These are phyloP conservation scores for Bellardia pandia DNA, from an alignment of 2,888 invertebrate species.

Conservation along the genomic window DNA sequence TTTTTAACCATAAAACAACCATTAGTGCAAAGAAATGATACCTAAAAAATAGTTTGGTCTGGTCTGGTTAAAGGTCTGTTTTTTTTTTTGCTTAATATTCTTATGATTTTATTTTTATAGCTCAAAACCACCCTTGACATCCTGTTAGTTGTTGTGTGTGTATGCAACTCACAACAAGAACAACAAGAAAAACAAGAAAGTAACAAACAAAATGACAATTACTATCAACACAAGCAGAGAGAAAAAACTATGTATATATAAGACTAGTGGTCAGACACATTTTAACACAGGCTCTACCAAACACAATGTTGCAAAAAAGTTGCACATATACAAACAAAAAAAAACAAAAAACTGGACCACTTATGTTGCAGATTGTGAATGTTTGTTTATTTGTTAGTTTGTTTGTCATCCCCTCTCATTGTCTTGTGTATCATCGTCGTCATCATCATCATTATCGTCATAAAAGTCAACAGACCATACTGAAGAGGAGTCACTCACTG, in stretches of 20 bases:
- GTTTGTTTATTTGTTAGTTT: conserved; percentile 32
- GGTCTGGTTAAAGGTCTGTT: conserved; percentile 40
- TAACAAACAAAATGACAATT: conserved; percentile 67
- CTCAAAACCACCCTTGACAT: conserved; percentile 34
- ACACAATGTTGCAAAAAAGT: conserved; percentile 31
- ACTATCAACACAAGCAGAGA: conserved; percentile 65
- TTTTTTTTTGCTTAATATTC: conserved; percentile 34
- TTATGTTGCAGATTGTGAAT: conserved; percentile 45
- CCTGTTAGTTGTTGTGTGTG: not conserved
- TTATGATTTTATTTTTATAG: conserved; percentile 21
- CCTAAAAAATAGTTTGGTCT: not conserved
- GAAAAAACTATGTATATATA: conserved; percentile 6
- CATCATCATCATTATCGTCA: conserved; percentile 39
- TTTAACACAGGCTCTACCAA: conserved; percentile 26
- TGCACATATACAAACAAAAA: not conserved
- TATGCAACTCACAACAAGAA: not conserved
- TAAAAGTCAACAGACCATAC: conserved; percentile 63
- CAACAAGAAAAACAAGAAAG: conserved; percentile 33
- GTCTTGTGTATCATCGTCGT: conserved; percentile 32
- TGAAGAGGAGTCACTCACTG: conserved; percentile 46
- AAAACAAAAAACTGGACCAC: conserved; percentile 41
- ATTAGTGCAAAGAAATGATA: conserved; percentile 34
- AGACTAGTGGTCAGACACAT: conserved; percentile 52
- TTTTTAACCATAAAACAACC: conserved; percentile 53
- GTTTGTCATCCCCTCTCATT: not conserved